Conservation (phyloP, 2,797 vertebrate species). For the Gastrophryne carolinensis region DNA sequence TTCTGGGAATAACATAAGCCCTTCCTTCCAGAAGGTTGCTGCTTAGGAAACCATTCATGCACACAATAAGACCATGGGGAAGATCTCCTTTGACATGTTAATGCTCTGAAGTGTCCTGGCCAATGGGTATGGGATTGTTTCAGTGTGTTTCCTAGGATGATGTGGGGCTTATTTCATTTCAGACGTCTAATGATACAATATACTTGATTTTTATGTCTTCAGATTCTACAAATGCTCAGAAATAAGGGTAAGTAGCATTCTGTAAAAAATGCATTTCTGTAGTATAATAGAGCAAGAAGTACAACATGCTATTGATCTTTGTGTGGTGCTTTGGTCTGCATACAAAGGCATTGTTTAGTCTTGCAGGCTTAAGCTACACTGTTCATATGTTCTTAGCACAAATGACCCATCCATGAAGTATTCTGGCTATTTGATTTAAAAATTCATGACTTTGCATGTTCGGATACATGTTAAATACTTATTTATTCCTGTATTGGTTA, state of each 20-base stretch:
- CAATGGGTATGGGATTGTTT: slow-evolving; percentile 32
- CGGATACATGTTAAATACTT: too few species aligned
- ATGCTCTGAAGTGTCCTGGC: slow-evolving; percentile 26
- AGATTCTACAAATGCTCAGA: neutral
- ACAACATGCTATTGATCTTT: neutral
- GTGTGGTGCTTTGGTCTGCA: neutral
- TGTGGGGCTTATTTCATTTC: neutral
- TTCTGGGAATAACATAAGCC: slow-evolving; percentile 26
- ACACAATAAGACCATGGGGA: slow-evolving; percentile 42
- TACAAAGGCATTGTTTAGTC: neutral
- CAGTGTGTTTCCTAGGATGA: slow-evolving; percentile 39
- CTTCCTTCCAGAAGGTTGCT: slow-evolving; percentile 35
- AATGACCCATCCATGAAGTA: neutral
- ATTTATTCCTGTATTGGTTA: too few species aligned
- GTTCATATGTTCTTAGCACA: neutral
- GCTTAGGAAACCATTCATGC: slow-evolving; percentile 40
- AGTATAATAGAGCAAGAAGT: neutral
- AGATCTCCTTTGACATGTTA: slow-evolving; percentile 46
- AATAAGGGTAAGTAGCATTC: slow-evolving; percentile 27
- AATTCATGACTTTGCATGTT: too few species aligned
- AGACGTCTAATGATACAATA: neutral
- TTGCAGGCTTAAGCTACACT: neutral
- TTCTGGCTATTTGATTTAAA: too few species aligned
- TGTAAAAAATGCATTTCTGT: neutral
- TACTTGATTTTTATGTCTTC: neutral